Evolutionary conservation across 1,140 invertebrate genomes (phyloP), one percentile per base, ranked within the genome.

Genomic region (Centruroides sculpturatus): DNA sequence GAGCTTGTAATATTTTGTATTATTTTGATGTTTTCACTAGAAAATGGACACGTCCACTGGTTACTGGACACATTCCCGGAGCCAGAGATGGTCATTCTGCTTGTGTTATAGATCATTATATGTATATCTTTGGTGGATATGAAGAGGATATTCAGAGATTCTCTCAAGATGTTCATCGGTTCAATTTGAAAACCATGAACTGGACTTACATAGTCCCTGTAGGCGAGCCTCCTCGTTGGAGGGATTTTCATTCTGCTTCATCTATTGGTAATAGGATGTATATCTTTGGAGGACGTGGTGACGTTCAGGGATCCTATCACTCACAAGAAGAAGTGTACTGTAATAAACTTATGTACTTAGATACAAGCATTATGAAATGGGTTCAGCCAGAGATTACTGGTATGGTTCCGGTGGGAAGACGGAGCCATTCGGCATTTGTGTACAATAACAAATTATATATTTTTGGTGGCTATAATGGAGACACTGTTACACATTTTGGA

Each of bases 91-190:
- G 92, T 0, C 92, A 95, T 74, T 85, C 88, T 12, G 89, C 90
- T 4, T 89, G 88, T 71, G 76, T 93, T 8, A 83, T 89, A 61
- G 77, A 79, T 60, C 77, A 87, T 68, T 81, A 80, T 66, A 94
- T 95, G 90, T 91, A 84, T 68, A 84, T 94, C 59, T 94, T 92
- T 77, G 92, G 89, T 35, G 91, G 91, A 6, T 93, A 83, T 74
- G 82, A 86, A 74, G 88, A 89, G 67, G 78, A 82, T 36, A 80
- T 81, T 53, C 84, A 89, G 66, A 76, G 82, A 63, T 92, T 90
- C 73, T 85, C 85, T 34, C 82, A 87, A 73, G 84, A 87, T 65
- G 81, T 91, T 4, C 85, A 85, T 72, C 78, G 78, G 35, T 75
- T 92, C 23, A 79, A 91, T 75, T 79, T 93, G 60, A 75, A 80